These are phyloP conservation scores for Lates calcarifer DNA, from an alignment of 2,113 vertebrate species.

Conservation along the genomic window DNA sequence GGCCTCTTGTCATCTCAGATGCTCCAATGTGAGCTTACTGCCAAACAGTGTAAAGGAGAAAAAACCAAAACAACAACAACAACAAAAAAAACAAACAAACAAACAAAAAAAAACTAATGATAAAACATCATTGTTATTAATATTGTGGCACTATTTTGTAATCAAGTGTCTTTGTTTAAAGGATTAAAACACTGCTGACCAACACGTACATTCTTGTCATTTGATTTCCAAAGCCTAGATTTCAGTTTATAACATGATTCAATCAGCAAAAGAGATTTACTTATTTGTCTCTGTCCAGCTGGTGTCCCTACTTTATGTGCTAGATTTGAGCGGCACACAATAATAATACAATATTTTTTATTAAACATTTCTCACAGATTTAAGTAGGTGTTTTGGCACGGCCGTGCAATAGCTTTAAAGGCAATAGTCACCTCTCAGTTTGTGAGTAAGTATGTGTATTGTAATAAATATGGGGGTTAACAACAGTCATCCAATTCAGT, in stretches of 20 bases:
- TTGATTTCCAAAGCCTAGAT: background rate
- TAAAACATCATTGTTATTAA: background rate
- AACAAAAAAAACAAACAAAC: too few relatives aligned
- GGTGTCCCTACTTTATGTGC: background rate
- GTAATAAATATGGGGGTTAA: too few relatives aligned
- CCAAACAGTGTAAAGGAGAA: background rate
- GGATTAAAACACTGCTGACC: background rate
- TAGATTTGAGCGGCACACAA: background rate
- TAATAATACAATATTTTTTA: too few relatives aligned
- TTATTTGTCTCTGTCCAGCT: background rate
- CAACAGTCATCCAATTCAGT: too few relatives aligned
- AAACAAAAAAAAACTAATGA: background rate
- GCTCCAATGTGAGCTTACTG: conserved; percentile 6
- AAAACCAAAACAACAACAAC: too few relatives aligned
- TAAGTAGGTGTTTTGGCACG: background rate
- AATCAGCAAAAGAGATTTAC: background rate
- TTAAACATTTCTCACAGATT: too few relatives aligned
- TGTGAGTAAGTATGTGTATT: too few relatives aligned
- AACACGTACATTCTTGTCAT: background rate
- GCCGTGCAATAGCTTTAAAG: background rate
- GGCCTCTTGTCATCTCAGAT: conserved; percentile 17
- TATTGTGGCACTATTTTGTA: background rate
- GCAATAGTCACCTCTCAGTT: background rate
- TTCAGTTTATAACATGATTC: background rate
- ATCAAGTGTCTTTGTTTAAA: background rate